Evolutionary conservation across 1,140 invertebrate genomes (phyloP), one percentile per base, ranked within the genome.

Genomic region (Lordiphosa collinella): DNA sequence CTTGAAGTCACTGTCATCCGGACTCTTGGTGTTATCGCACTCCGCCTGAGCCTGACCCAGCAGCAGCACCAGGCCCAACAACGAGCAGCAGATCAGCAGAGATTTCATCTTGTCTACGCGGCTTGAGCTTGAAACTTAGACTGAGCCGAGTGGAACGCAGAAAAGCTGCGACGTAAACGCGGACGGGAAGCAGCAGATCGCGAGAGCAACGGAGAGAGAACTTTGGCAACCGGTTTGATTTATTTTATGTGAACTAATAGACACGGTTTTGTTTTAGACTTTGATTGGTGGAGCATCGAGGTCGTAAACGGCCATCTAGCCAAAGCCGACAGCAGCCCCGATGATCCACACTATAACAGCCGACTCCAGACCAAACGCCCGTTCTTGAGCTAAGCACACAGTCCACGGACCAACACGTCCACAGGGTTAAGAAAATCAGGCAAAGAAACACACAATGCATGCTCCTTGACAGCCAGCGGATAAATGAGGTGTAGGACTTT

Each of bases 1-100:
- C 29, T 35, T 75, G 12, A 87, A 62, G 9, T 79, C 66, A 41
- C 79, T 80, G n/a, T 87, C 86, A 0, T 87, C 76, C 4, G 73
- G 57, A 10, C 36, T 44, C 49, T 82, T 73, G 22, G n/a, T 40
- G n/a, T 52, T 49, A 12, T 82, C 74, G 25, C 78, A 84, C 8
- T 86, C 85, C 25, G 36, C 67, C 0, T 40, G 51, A 0, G 59
- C 64, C 8, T 58, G 35, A 16, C 35, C 61, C 13, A 49, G 41
- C 12, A 74, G 36, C 36, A 73, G 34, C 10, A 72, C n/a, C 44
- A 84, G 36, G 7, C 48, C 66, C 16, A 82, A n/a, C 40, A 72
- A 5, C 1, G 57, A 69, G 29, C 36, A 69, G 29, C 36, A 52
- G 36, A 79, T 43, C 10, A 69, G 18, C 7, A 32, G 43, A 18